phyloP scores from a whole-genome alignment of 2,888 invertebrate genomes.

The Himalopsyche anomala region DNA sequence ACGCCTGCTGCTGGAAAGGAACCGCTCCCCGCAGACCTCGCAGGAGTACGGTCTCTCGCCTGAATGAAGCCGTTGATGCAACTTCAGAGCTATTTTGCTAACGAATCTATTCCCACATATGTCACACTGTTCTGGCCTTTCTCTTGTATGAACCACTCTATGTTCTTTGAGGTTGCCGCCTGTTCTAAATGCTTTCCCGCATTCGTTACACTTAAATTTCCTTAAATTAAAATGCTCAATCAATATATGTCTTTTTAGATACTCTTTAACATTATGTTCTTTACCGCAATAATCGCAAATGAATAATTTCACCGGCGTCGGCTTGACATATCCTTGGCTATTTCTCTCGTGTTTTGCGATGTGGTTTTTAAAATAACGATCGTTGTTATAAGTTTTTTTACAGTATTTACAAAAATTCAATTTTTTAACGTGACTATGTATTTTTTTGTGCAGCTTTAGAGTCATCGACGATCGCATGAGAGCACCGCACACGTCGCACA shows the following conservation, averaged over 20 bases:
- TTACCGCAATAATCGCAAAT: conserved; percentile 61
- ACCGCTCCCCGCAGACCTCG: conserved; percentile 54
- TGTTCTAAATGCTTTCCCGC: conserved; percentile 52
- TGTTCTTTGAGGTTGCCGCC: conserved; percentile 57
- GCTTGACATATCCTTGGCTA: conserved; percentile 31
- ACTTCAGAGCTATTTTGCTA: conserved; percentile 55
- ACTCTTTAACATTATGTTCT: conserved; percentile 51
- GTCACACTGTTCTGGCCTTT: conserved; percentile 50
- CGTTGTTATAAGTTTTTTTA: conserved; percentile 23
- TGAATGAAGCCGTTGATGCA: conserved; percentile 56
- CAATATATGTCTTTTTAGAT: conserved; percentile 56
- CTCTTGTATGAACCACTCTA: conserved; percentile 51
- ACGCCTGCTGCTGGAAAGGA: conserved; percentile 56
- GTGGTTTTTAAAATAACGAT: conserved; percentile 33
- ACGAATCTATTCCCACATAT: conserved; percentile 50
- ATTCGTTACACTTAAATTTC: conserved; percentile 53
- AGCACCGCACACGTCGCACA: conserved; percentile 23
- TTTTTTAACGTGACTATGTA: conserved; percentile 22
- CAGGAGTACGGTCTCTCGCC: conserved; percentile 58
- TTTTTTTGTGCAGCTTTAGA: conserved; percentile 36
- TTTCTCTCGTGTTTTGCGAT: conserved; percentile 31
- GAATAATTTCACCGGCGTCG: conserved; percentile 47
- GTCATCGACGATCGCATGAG: neutral
- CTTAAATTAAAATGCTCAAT: conserved; percentile 54
- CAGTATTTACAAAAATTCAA: conserved; percentile 37